A percentile compares a stretch with the other conserved stretches of the same genome.
phyloP scores from a whole-genome alignment of 2,888 invertebrate species.

The Digitonthophagus gazella region DNA sequence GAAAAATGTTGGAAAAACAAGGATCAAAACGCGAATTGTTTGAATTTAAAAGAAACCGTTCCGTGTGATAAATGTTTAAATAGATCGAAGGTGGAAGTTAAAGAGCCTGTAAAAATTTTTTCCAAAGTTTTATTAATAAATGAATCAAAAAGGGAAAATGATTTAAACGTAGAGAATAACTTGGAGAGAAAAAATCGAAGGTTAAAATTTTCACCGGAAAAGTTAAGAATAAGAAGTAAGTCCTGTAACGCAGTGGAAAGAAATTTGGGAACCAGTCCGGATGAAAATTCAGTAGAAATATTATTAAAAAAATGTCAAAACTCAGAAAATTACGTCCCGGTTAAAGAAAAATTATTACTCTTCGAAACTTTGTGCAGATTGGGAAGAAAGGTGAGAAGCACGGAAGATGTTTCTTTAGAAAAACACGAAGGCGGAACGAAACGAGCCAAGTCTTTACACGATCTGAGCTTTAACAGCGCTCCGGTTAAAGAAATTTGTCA shows the following conservation, averaged over 20 bases:
- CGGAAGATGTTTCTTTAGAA: conserved; percentile 60
- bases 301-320: conserved; percentile 57
- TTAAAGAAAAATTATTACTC: conserved; percentile 66
- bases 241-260: conserved; percentile 23
- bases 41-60: not conserved
- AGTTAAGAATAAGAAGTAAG: conserved; percentile 16
- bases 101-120: no score
- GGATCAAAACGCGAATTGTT: conserved; percentile 9
- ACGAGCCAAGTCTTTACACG: conserved; percentile 66
- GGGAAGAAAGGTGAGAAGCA: conserved; percentile 62
- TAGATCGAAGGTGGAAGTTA: not conserved
- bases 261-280: conserved; percentile 18
- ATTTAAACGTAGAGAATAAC: conserved; percentile 20
- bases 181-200: conserved; percentile 6
- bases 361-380: conserved; percentile 68
- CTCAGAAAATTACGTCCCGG: conserved; percentile 66
- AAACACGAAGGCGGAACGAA: conserved; percentile 51
- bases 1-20: conserved; percentile 46
- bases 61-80: not conserved
- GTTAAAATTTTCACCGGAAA: conserved; percentile 10
- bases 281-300: conserved; percentile 48
- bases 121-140: not conserved
- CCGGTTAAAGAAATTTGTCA: conserved; percentile 67
- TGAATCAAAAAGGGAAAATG: not conserved
- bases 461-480: conserved; percentile 53